Evolutionary conservation across 1,140 invertebrate genomes (phyloP).

Genomic region (Euwallacea fornicatus): DNA sequence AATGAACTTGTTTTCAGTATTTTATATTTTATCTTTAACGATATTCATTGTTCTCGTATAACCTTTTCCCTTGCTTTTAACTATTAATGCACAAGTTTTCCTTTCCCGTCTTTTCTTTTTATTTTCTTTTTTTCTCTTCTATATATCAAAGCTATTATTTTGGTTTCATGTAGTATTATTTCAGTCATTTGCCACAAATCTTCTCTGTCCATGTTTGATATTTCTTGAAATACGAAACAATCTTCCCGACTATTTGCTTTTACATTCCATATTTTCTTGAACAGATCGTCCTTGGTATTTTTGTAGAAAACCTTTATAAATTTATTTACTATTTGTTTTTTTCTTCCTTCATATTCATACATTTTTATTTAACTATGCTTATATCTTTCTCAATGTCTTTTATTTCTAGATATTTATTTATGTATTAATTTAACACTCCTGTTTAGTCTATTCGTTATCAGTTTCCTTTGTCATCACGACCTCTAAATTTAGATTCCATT

Average conservation of each 20-base stretch:
- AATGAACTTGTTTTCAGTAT: slow-evolving; percentile 10
- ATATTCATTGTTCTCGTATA: slow-evolving; percentile 4
- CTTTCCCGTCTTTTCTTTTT: slow-evolving; percentile 1
- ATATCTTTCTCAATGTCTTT: neutral
- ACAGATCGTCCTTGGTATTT: slow-evolving; percentile 1
- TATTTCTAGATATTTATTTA: neutral
- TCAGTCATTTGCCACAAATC: slow-evolving; percentile 20
- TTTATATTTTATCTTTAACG: slow-evolving; percentile 11
- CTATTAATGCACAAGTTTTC: slow-evolving; percentile 17
- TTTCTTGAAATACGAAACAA: neutral
- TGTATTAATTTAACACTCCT: neutral
- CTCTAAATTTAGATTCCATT: neutral
- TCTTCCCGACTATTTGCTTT: neutral
- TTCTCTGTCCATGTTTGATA: neutral
- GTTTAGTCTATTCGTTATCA: neutral
- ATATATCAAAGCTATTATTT: slow-evolving; percentile 11
- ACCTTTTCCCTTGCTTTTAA: neutral
- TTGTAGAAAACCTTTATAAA: neutral
- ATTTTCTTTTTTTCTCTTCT: neutral
- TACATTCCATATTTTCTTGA: neutral
- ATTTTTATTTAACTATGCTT: neutral
- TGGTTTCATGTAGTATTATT: slow-evolving; percentile 12
- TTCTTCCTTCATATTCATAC: neutral
- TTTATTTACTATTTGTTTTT: no score
- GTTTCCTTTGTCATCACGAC: neutral